Base-by-base conservation (phyloP, 2,797 vertebrate species). In the Melanotaenia boesemani region DNA sequence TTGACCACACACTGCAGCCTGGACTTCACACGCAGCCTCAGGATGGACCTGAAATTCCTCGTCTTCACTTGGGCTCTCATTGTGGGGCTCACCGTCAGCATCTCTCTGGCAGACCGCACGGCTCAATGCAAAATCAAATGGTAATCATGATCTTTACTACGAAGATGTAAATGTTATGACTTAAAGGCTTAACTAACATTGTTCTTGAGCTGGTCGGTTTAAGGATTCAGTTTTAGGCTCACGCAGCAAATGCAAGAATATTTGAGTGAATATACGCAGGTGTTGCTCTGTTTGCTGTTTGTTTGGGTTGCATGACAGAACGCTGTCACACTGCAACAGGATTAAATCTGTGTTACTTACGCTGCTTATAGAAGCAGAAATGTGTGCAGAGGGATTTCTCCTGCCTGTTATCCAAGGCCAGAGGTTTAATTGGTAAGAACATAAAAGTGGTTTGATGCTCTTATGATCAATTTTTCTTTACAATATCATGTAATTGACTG, bases 71-170 rank as follows among this genome's bases (percentile, higher is more conserved):
- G 80, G 1, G 73, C 77, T 64, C 48, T 81, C 2, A 9, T 86
- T 2, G 58, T 91, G 24, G 86, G 84, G 37, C 63, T 75, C 58
- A 65, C 72, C 0, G 24, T 89, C 57, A 41, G 72, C 74, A 48
- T 79, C 67, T 74, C 75, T 3, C 57, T 72, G 67, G 77, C 70
- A 5, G 77, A 83, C n/a, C 10, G 39, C 15, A 59, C 67, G 1
- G 37, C 84, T 6, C 72, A 86, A 16, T 88, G 90, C 84, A 90
- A 90, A 83, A 24, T 91, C 69, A 91, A 88, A 82, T 91, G 89
- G 90, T 90, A 81, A 84, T 5, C 48, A 67, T 10, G 13, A 36
- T 74, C 41, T 20, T 11, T 54, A 50, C 32, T 3, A 0, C 6
- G 9, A 12, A 39, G 55, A 20, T 59, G n/a, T 56, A 30, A 20